Evolutionary conservation across 2,888 invertebrate species (phyloP), one percentile per base, ranked within the genome.

Genomic region (Oscheius sp.): DNA sequence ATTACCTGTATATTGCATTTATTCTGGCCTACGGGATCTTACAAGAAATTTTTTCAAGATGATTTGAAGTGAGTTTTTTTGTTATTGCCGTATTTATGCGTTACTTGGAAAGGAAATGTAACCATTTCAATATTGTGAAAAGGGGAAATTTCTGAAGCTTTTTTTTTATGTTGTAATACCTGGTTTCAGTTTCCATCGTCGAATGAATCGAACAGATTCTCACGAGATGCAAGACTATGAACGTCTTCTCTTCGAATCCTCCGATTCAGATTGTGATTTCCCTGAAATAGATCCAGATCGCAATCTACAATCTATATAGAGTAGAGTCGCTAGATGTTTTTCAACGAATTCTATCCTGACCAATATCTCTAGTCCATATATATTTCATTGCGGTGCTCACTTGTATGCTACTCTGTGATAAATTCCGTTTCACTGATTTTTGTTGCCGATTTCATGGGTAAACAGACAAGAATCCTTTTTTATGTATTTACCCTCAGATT

Each of bases 1-100:
- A 94, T 93, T 87, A 93, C 93, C 81, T 93, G 95, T 38, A 93
- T 96, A 92, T 92, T 95, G 0, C 95, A 96, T 86, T 89, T 97
- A 73, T 89, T 97, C 72, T 97, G 95, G 95, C 96, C 96, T 41
- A 94, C 93, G 62, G 90, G 94, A 30, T 73, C 81, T 4, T 80
- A 82, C 49, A 61, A 80, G 20, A 74, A 75, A 20, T 84, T 80
- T 67, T 84, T 84, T 49, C 66, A 70, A 6, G 80, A 70, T 44
- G 80, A 80, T 62, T 68, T 67, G 47, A 74, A 69, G 78, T 78
- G n/a, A 59, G 68, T 67, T 6, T 47, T 22, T 26, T 33, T n/a
- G n/a, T n/a, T n/a, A n/a, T n/a, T n/a, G n/a, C n/a, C n/a, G n/a
- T n/a, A n/a, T n/a, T n/a, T 38, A 59, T 36, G 50, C 32, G 22